These are phyloP conservation scores for Hybognathus amarus DNA, from an alignment of 2,797 vertebrate species.

Conservation along the genomic window DNA sequence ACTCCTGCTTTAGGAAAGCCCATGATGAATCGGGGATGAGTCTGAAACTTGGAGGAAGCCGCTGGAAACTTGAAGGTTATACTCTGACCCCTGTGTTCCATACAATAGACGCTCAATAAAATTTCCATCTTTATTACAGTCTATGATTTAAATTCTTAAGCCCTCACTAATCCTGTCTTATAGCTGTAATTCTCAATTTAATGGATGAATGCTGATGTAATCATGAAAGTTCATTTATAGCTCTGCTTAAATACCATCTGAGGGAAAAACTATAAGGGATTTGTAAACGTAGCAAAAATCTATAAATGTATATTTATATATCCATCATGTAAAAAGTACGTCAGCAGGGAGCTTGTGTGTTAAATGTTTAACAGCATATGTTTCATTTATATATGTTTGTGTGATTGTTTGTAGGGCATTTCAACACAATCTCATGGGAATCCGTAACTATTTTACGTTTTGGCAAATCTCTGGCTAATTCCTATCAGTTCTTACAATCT, in stretches of 20 bases:
- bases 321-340: not conserved
- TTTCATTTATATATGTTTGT: not conserved
- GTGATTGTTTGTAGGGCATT: not conserved
- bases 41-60: conserved; percentile 56
- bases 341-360: not conserved
- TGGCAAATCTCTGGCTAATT: not conserved
- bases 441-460: not conserved
- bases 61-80: conserved; percentile 70
- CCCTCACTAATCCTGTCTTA: conserved; percentile 26
- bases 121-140: conserved; percentile 53
- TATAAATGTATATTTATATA: not conserved
- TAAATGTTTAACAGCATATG: not conserved
- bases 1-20: conserved; percentile 64
- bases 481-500: not conserved
- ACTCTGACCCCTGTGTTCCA: conserved; percentile 70
- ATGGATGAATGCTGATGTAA: conserved; percentile 43
- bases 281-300: conserved; percentile 10
- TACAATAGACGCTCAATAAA: conserved; percentile 44
- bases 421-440: not conserved
- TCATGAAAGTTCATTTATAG: conserved; percentile 41
- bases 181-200: conserved; percentile 44
- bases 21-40: conserved; percentile 56
- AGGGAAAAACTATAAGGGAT: not conserved
- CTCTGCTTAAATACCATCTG: conserved; percentile 1
- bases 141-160: conserved; percentile 49